Evolutionary conservation across 1,140 invertebrate genomes (phyloP).

Genomic region (Bacillus rossius): DNA sequence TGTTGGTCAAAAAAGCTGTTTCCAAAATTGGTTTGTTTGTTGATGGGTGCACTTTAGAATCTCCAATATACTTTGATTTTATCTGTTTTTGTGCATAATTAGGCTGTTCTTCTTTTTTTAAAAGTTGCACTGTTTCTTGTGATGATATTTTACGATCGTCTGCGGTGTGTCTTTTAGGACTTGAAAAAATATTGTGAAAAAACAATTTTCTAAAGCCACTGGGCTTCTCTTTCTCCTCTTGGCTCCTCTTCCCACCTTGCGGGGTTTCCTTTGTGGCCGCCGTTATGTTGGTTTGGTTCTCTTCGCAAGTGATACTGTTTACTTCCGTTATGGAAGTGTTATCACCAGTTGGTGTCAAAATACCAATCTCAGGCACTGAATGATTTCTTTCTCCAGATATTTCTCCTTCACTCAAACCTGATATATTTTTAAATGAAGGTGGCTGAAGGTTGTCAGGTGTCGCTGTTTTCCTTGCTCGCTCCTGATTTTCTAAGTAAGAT

Average conservation of each 20-base stretch:
- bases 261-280: no score
- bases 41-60: neutral
- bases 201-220: neutral
- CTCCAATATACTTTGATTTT: neutral
- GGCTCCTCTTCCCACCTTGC: neutral
- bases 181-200: neutral
- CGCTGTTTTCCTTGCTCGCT: no score
- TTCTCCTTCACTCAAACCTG: no score
- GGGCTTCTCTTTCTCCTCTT: slow-evolving; percentile 1
- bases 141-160: neutral
- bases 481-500: no score
- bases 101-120: neutral
- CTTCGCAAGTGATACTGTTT: no score
- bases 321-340: no score
- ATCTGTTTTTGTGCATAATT: neutral
- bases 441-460: no score
- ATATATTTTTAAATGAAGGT: no score
- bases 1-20: neutral
- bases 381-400: no score
- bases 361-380: no score
- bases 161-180: neutral
- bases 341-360: no score
- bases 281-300: no score
- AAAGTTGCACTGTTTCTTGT: neutral
- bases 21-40: neutral